phyloP scores from a whole-genome alignment of 2,113 vertebrate genomes.

The Clupea harengus region DNA sequence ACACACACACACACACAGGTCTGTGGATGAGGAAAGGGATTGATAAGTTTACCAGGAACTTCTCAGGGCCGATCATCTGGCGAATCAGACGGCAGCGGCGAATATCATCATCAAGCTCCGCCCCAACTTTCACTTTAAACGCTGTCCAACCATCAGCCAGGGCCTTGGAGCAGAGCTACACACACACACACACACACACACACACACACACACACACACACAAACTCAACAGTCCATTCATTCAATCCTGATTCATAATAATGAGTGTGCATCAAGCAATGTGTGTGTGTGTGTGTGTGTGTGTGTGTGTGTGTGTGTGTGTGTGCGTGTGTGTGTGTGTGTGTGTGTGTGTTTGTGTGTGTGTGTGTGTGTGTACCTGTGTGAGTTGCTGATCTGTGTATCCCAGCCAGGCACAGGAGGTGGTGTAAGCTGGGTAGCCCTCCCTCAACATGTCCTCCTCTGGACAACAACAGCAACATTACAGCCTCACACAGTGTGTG shows the following conservation, averaged over 20 bases:
- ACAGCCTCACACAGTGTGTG: background rate
- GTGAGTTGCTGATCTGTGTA: constrained; percentile 74
- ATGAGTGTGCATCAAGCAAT: background rate
- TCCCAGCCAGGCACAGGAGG: constrained; percentile 74
- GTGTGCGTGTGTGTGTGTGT: background rate
- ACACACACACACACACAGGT: background rate
- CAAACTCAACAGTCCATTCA: no score
- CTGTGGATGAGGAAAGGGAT: no score
- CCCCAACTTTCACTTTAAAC: constrained; percentile 82
- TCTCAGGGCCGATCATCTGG: constrained; percentile 71
- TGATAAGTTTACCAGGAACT: constrained; percentile 62
- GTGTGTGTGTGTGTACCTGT: constrained; percentile 58
- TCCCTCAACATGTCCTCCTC: constrained; percentile 71
- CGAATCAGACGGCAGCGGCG: constrained; percentile 72
- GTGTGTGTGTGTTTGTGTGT: background rate
- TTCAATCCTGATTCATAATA: no score
- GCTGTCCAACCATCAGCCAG: constrained; percentile 65
- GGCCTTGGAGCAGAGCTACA: constrained; percentile 64
- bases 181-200: constrained; percentile 24
- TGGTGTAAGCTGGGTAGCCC: constrained; percentile 78
- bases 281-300: background rate
- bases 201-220: background rate
- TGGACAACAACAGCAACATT: constrained; percentile 48
- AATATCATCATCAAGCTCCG: constrained; percentile 73
- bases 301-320: background rate